Conservation (phyloP, 2,888 invertebrate genomes). For the Arenicola marina region DNA sequence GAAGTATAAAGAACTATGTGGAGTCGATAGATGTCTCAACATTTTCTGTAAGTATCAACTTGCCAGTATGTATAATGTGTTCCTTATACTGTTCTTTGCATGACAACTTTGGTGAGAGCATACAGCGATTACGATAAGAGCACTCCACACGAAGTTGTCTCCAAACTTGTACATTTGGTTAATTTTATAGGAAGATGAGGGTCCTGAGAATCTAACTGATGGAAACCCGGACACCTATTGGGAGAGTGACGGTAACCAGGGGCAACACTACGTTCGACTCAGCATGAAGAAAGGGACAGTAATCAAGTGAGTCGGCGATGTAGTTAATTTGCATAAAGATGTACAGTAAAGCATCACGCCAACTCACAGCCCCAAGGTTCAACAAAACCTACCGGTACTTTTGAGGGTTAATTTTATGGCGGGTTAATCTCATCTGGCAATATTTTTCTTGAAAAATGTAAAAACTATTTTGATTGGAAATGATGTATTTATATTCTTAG, state of each 20-base stretch:
- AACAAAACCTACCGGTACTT: too few species aligned
- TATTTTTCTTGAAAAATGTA: too few species aligned
- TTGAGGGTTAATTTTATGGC: too few species aligned
- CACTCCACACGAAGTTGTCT: background rate
- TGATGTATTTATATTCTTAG: too few species aligned
- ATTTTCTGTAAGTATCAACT: slow-evolving; percentile 44
- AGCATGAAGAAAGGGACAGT: slow-evolving; percentile 58
- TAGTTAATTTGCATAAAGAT: too few species aligned
- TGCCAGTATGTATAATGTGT: background rate
- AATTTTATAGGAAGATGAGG: slow-evolving; percentile 50
- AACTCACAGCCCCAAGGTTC: too few species aligned
- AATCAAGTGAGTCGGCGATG: too few species aligned
- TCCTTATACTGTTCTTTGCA: background rate
- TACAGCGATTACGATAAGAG: background rate
- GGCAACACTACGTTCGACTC: slow-evolving; percentile 57
- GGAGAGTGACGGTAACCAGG: slow-evolving; percentile 60
- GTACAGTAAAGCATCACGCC: too few species aligned
- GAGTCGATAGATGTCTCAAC: slow-evolving; percentile 58
- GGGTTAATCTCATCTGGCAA: too few species aligned
- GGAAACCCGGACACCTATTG: slow-evolving; percentile 57
- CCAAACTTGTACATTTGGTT: too few species aligned
- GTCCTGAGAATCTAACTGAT: slow-evolving; percentile 53
- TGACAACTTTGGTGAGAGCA: background rate
- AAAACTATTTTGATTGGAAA: too few species aligned
- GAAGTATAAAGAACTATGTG: slow-evolving; percentile 55